Evolutionary conservation across 1,140 invertebrate species (phyloP).

Genomic region (Diabrotica undecimpunctata): DNA sequence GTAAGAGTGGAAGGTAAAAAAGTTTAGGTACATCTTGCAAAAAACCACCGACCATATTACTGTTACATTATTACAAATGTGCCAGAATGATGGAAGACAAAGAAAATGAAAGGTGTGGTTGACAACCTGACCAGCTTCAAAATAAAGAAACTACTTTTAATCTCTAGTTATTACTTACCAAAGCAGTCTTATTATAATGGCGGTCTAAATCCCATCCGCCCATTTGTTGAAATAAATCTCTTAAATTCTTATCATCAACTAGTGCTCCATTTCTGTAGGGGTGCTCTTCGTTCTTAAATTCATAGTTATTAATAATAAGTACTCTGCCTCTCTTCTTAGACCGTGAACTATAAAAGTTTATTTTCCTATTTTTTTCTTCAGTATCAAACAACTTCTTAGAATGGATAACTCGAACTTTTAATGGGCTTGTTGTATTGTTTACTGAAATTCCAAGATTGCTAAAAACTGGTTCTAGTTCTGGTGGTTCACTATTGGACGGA

Average conservation of each 20-base stretch:
- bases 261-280: conserved; percentile 48
- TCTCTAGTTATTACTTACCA: conserved; percentile 18
- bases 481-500: neutral
- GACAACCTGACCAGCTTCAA: no score
- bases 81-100: no score
- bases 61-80: no score
- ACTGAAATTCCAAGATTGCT: conserved; percentile 1
- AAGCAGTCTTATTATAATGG: conserved; percentile 40
- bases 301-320: conserved; percentile 57
- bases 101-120: no score
- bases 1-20: no score
- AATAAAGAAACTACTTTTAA: no score
- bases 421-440: conserved; percentile 5
- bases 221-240: conserved; percentile 53
- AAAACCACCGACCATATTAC: no score
- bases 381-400: conserved; percentile 28
- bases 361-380: conserved; percentile 15
- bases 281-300: conserved; percentile 39
- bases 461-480: neutral
- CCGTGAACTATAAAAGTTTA: conserved; percentile 49
- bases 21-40: no score
- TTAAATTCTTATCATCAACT: conserved; percentile 52
- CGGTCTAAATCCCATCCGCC: conserved; percentile 41
- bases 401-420: conserved; percentile 26
- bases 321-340: conserved; percentile 55